Conservation (phyloP, 1,140 invertebrate species). For the Psix sp. region DNA sequence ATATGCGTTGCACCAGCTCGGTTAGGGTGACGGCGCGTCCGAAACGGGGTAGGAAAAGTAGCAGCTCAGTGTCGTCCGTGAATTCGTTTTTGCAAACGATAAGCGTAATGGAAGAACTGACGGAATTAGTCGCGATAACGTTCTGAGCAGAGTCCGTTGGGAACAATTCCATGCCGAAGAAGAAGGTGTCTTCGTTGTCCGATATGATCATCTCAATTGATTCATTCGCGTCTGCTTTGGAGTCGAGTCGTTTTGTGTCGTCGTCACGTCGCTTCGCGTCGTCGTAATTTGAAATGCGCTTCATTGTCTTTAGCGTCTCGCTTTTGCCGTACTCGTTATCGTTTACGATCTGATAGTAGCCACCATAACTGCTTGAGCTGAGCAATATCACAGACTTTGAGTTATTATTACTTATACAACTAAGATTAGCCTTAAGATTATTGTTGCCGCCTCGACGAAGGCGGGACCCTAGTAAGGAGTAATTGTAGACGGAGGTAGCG, state of each 20-base stretch:
- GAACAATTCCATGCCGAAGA: slow-evolving; percentile 59
- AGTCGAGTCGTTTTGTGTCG: slow-evolving; percentile 1
- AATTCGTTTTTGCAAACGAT: slow-evolving; percentile 76
- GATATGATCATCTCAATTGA: slow-evolving; percentile 56
- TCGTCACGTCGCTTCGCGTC: slow-evolving; percentile 32
- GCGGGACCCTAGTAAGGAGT: slow-evolving; percentile 76
- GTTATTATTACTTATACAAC: slow-evolving; percentile 76
- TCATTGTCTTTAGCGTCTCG: not conserved
- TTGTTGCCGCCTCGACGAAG: slow-evolving; percentile 74
- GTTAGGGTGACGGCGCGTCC: slow-evolving; percentile 68
- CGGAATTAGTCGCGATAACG: slow-evolving; percentile 65
- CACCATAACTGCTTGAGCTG: slow-evolving; percentile 76
- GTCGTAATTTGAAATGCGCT: slow-evolving; percentile 39
- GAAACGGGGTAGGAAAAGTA: slow-evolving; percentile 69
- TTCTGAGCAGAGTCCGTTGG: slow-evolving; percentile 64
- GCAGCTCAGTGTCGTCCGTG: slow-evolving; percentile 70
- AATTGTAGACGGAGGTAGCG: slow-evolving; percentile 75
- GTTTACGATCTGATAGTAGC: slow-evolving; percentile 70
- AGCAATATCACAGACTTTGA: slow-evolving; percentile 78
- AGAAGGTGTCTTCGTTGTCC: slow-evolving; percentile 53
- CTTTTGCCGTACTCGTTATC: slow-evolving; percentile 31
- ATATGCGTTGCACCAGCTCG: slow-evolving; percentile 77
- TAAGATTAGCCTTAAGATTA: slow-evolving; percentile 77
- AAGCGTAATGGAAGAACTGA: slow-evolving; percentile 78
- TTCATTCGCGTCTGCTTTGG: no score